Evolutionary conservation across 2,113 vertebrate genomes (phyloP).

Genomic region (Rutilus rutilus): DNA sequence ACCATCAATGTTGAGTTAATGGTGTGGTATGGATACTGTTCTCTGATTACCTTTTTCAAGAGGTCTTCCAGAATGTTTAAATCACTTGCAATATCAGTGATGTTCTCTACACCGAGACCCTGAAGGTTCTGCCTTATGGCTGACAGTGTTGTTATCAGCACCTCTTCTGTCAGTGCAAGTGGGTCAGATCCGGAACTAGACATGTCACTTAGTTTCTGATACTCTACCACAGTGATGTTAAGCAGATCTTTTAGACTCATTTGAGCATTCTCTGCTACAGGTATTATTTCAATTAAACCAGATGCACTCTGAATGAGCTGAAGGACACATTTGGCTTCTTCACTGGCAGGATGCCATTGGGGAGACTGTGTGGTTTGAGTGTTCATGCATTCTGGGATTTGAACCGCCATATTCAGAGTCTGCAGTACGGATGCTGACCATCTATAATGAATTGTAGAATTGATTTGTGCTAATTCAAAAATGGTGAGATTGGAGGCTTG

Average conservation of each 20-base stretch:
- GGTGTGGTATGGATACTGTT: conserved; percentile 52
- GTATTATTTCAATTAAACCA: conserved; percentile 60
- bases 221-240: conserved; percentile 55
- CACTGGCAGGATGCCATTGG: not conserved
- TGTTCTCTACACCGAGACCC: conserved; percentile 53
- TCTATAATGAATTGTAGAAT: conserved; percentile 37
- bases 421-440: conserved; percentile 54
- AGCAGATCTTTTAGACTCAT: conserved; percentile 56
- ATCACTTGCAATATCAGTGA: conserved; percentile 65
- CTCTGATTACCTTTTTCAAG: conserved; percentile 56
- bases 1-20: conserved; percentile 56
- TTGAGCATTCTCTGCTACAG: conserved; percentile 49
- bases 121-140: conserved; percentile 67
- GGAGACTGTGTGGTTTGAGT: conserved; percentile 24
- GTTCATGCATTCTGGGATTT: conserved; percentile 64
- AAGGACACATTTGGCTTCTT: conserved; percentile 59
- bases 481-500: conserved; percentile 67
- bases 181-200: conserved; percentile 48
- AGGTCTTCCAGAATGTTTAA: conserved; percentile 69
- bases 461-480: conserved; percentile 61
- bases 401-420: conserved; percentile 59
- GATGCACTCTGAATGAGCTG: conserved; percentile 59
- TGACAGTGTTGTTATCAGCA: conserved; percentile 58
- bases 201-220: conserved; percentile 48
- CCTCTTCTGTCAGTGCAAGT: conserved; percentile 31